phyloP scores from a whole-genome alignment of 2,888 invertebrate genomes.

The Imbricaverruca yamaguchii region DNA sequence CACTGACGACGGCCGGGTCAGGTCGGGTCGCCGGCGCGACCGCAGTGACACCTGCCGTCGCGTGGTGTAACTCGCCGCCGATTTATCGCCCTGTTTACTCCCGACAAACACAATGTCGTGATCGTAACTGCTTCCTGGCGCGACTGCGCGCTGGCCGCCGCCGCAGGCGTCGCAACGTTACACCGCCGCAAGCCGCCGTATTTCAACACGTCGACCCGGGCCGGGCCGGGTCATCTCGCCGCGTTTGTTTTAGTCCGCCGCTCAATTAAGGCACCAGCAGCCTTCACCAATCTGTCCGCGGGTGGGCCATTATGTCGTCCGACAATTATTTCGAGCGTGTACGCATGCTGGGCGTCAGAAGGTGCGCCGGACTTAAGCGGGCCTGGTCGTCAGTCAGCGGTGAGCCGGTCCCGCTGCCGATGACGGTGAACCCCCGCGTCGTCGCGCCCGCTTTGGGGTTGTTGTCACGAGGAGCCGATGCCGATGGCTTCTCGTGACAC shows the following conservation, averaged over 20 bases:
- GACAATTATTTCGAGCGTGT: background rate
- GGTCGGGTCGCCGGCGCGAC: background rate
- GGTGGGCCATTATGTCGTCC: background rate
- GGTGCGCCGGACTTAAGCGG: too few species aligned
- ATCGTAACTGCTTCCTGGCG: background rate
- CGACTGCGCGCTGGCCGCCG: background rate
- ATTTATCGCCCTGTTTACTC: background rate
- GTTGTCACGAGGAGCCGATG: too few species aligned
- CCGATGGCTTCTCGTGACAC: too few species aligned
- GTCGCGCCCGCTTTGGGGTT: too few species aligned
- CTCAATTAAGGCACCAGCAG: background rate
- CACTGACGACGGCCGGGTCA: background rate
- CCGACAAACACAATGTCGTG: background rate
- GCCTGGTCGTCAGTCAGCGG: too few species aligned
- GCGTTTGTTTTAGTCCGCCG: background rate
- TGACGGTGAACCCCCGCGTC: too few species aligned
- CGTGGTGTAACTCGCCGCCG: background rate
- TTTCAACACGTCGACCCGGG: background rate
- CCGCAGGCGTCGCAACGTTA: background rate
- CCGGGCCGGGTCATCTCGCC: background rate
- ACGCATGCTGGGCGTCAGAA: too few species aligned
- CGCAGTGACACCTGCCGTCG: background rate
- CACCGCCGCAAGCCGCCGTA: background rate
- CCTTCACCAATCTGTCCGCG: background rate
- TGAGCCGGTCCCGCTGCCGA: too few species aligned